Evolutionary conservation across 2,797 vertebrate genomes (phyloP).

Genomic region (Poeciliopsis gracilis): DNA sequence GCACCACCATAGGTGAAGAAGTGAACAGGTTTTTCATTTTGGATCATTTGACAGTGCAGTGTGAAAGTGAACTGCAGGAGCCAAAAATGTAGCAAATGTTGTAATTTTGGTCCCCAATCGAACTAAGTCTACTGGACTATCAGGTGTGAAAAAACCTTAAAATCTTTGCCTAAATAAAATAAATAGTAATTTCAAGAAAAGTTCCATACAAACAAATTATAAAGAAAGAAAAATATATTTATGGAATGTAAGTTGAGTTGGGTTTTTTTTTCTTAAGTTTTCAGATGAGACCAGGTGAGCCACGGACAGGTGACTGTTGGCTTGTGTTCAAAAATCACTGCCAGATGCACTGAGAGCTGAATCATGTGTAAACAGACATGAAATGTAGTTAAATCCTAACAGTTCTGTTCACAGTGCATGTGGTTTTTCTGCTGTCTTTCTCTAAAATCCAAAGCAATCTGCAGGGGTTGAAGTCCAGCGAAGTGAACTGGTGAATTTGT

Average conservation of each 20-base stretch:
- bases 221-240: not conserved
- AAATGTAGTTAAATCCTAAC: conserved; percentile 18
- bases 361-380: conserved; percentile 8
- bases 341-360: conserved; percentile 17
- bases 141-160: not conserved
- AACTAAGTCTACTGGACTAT: no score
- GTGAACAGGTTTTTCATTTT: no score
- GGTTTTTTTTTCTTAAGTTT: not conserved
- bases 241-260: not conserved
- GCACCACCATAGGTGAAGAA: no score
- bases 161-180: not conserved
- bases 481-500: conserved; percentile 58
- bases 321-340: conserved; percentile 17
- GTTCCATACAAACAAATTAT: not conserved
- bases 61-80: no score
- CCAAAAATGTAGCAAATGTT: no score
- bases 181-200: not conserved
- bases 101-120: no score
- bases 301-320: not conserved
- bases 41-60: no score
- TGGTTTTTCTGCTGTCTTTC: conserved; percentile 41
- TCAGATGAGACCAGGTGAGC: not conserved
- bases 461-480: conserved; percentile 47
- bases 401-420: conserved; percentile 33
- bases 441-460: conserved; percentile 40